Evolutionary conservation across 2,888 invertebrate genomes (phyloP).

Genomic region (Dynastes maya): DNA sequence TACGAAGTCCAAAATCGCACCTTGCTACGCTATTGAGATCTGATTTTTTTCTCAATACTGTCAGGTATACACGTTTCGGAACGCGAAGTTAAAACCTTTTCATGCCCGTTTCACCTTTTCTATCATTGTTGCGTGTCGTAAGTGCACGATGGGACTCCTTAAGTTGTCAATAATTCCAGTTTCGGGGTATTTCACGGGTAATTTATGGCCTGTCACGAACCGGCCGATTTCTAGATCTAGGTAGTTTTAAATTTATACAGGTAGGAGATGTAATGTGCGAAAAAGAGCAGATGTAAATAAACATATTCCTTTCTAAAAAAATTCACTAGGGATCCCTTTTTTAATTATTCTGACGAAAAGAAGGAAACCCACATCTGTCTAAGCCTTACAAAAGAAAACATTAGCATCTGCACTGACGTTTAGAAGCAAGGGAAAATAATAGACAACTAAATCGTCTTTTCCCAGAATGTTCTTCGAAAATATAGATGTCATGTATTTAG

Average conservation of each 20-base stretch:
- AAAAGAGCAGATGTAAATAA: conserved; percentile 25
- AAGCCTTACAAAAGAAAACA: conserved; percentile 14
- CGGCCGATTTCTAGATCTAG: conserved; percentile 10
- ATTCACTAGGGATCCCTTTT: neutral
- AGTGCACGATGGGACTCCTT: conserved; percentile 41
- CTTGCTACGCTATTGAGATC: neutral
- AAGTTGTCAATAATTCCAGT: conserved; percentile 44
- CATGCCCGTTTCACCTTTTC: conserved; percentile 45
- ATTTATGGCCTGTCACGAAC: conserved; percentile 37
- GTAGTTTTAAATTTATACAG: neutral
- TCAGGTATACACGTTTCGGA: conserved; percentile 16
- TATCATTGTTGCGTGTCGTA: conserved; percentile 46
- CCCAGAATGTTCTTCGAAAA: neutral
- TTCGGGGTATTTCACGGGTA: conserved; percentile 44
- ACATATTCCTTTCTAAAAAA: conserved; percentile 31
- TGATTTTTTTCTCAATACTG: conserved; percentile 1
- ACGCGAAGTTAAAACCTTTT: conserved; percentile 25
- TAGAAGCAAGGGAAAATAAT: neutral
- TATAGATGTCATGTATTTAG: neutral
- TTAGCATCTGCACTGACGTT: neutral
- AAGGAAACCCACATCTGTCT: conserved; percentile 28
- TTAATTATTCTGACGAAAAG: conserved; percentile 1
- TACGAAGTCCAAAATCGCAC: neutral
- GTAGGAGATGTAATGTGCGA: conserved; percentile 33
- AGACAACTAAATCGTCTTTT: neutral